Conservation (phyloP, 2,888 invertebrate genomes). For the Mythimna loreyi region DNA sequence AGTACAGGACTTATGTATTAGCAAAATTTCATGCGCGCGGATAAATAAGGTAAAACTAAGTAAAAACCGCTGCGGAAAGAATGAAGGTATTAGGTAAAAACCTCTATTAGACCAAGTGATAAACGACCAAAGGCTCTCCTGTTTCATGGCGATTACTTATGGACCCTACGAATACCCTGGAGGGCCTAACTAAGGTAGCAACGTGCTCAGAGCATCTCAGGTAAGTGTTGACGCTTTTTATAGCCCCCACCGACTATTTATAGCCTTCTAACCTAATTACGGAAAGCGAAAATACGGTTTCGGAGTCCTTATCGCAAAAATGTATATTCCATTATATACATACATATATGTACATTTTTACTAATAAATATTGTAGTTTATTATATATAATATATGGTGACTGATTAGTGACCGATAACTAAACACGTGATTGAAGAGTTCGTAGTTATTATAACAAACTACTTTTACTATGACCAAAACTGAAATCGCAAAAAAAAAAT, state of each 20-base stretch:
- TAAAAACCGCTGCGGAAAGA: constrained; percentile 76
- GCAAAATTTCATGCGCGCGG: constrained; percentile 60
- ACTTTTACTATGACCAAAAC: no score
- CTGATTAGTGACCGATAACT: no score
- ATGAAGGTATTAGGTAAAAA: constrained; percentile 77
- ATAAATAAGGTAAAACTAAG: constrained; percentile 66
- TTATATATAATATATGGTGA: no score
- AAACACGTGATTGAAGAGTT: no score
- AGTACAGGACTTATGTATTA: constrained; percentile 52
- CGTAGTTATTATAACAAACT: no score
- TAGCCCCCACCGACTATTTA: constrained; percentile 45
- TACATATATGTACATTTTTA: no score
- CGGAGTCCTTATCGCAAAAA: constrained; percentile 6
- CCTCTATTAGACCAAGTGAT: constrained; percentile 79
- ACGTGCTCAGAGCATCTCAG: constrained; percentile 43
- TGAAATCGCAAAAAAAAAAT: no score
- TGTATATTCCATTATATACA: neutral
- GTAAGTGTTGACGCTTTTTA: constrained; percentile 62
- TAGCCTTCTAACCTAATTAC: constrained; percentile 53
- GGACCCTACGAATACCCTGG: constrained; percentile 61
- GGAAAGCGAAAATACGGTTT: constrained; percentile 22
- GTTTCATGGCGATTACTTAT: constrained; percentile 76
- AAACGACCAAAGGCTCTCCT: constrained; percentile 73
- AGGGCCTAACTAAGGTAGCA: constrained; percentile 59
- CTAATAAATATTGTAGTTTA: no score